Percentiles rank a stretch among this genome's conserved stretches.
Evolutionary conservation across 1,140 invertebrate genomes (phyloP).

Genomic region (Microplitis demolitor): DNA sequence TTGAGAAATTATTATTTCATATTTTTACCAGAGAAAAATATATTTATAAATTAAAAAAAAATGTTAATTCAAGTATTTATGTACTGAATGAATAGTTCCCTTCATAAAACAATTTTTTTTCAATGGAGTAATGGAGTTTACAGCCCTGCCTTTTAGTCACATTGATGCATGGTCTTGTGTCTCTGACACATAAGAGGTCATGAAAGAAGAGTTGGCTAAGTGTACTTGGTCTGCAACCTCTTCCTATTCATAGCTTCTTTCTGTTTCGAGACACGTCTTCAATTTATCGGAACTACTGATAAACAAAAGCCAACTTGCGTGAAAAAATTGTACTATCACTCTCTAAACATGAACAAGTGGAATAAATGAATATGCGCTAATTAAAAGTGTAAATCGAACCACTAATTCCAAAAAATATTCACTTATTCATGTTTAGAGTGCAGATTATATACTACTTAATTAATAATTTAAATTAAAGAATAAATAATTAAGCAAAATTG

Average conservation of each 20-base stretch:
- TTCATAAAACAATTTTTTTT: neutral
- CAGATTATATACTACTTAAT: too few relatives aligned
- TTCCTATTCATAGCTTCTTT: neutral
- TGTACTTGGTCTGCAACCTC: neutral
- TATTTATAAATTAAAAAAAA: too few relatives aligned
- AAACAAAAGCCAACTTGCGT: neutral
- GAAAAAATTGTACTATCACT: too few relatives aligned
- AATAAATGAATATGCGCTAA: too few relatives aligned
- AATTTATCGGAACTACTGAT: constrained; percentile 5
- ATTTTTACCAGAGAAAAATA: too few relatives aligned
- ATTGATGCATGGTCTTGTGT: neutral
- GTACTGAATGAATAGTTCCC: neutral
- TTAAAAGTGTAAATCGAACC: too few relatives aligned
- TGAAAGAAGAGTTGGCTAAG: constrained; percentile 1
- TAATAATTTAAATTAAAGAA: too few relatives aligned
- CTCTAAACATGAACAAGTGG: too few relatives aligned
- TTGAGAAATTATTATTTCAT: too few relatives aligned
- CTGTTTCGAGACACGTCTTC: neutral
- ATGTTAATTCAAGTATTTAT: neutral
- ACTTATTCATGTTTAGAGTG: too few relatives aligned
- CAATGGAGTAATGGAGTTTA: neutral
- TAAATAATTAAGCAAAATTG: too few relatives aligned
- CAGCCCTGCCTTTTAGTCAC: neutral
- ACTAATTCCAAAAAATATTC: too few relatives aligned
- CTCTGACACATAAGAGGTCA: neutral